These are phyloP conservation scores for Cordylochernes scorpioides DNA, from an alignment of 2,888 invertebrate species.

Conservation along the genomic window DNA sequence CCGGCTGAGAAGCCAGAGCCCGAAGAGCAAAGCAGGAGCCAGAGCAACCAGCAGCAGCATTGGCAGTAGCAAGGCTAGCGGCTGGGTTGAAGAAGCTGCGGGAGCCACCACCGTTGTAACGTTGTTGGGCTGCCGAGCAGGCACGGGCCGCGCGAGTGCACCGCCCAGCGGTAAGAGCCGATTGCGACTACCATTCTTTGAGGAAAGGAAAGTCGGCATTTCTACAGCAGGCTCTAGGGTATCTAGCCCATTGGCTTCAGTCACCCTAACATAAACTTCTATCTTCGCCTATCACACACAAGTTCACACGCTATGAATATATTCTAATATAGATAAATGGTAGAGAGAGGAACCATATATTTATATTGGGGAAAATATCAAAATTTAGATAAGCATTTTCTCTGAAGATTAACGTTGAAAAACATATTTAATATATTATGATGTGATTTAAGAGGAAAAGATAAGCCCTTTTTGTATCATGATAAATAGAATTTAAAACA, in stretches of 20 bases:
- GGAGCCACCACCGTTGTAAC: too few species aligned
- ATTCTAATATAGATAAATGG: background rate
- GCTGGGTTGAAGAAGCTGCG: too few species aligned
- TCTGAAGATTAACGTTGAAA: too few species aligned
- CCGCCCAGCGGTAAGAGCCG: background rate
- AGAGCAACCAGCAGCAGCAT: constrained; percentile 9
- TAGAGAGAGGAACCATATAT: background rate
- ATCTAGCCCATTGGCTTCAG: constrained; percentile 4
- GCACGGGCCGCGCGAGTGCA: background rate
- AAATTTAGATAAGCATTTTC: too few species aligned
- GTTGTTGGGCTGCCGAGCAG: constrained; percentile 5
- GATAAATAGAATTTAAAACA: too few species aligned
- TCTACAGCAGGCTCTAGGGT: constrained; percentile 1
- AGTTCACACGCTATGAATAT: background rate
- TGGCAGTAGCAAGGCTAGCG: too few species aligned
- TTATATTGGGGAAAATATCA: background rate
- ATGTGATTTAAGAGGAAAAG: too few species aligned
- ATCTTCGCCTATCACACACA: constrained; percentile 11
- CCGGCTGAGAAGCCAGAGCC: constrained; percentile 7
- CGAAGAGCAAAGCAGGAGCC: constrained; percentile 8
- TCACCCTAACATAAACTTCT: constrained; percentile 10
- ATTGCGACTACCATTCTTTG: background rate
- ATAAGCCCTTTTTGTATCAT: too few species aligned
- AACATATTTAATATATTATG: too few species aligned
- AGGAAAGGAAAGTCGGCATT: too few species aligned